Base-by-base conservation (phyloP, 1,140 invertebrate species). In the Hyposmocoma kahamanoa region DNA sequence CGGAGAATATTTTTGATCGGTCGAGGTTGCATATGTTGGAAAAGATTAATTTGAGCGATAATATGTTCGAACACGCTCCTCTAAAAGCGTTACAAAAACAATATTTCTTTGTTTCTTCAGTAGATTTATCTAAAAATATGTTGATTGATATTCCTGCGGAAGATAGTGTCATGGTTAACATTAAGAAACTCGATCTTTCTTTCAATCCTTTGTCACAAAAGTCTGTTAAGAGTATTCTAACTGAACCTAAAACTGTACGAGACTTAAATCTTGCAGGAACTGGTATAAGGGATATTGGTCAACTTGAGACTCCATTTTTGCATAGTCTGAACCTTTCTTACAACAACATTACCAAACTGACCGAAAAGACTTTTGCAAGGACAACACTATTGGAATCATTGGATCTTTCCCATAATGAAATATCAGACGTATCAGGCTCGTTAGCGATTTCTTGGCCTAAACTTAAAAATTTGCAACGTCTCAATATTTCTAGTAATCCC, bases 291-390 rank as follows among this genome's bases (percentile, higher is more conserved):
- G 67, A 82, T 3, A 74, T 96, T 2, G 86, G 89, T 0, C 89
- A 91, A 28, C 70, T 97, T 15, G 96, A 97, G 85, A 96, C 94
- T 20, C 95, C 96, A 4, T 97, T 97, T 67, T 86, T 97, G 26
- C 90, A 92, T 52, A 81, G 85, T 47, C 79, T 97, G n/a, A 96
- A 97, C 82, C 67, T 97, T 5, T 96, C 94, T 0, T 79, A 89
- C 21, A 97, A 97, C 69, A 88, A 90, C 36, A 91, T 97, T 20
- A 82, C 84, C 0, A 84, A 87, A 24, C 81, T 97, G 5, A 86
- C 89, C 13, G 84, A 91, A 4, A 88, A 88, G 47, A 87, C 91
- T 1, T 93, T 97, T 63, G 90, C 94, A 53, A 84, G 94, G 10
- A 91, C 94, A 0, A 95, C 93, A 2, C 84, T 96, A 32, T 69